Percentiles rank a stretch among this genome's conserved stretches.
These are phyloP conservation scores for Megalops cyprinoides DNA, from an alignment of 2,797 vertebrate species.

Conservation along the genomic window DNA sequence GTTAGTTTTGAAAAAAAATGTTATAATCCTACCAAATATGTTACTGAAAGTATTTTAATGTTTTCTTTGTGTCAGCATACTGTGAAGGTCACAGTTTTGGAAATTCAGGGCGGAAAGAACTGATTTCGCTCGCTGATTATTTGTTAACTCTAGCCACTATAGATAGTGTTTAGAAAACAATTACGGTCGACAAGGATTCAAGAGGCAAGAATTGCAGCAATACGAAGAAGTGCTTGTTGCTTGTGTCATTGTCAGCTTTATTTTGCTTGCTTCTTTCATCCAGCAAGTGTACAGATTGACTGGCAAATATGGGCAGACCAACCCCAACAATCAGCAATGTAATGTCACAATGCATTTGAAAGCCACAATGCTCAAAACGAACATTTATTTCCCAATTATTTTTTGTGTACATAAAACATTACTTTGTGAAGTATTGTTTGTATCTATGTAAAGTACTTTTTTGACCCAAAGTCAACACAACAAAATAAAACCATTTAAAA, in stretches of 20 bases:
- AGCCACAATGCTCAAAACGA: slow-evolving; percentile 16
- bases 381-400: slow-evolving; percentile 14
- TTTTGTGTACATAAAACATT: slow-evolving; percentile 48
- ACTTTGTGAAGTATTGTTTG: slow-evolving; percentile 39
- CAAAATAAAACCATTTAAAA: slow-evolving; percentile 57
- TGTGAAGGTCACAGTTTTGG: slow-evolving; percentile 26
- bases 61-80: slow-evolving; percentile 50
- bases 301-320: slow-evolving; percentile 40
- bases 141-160: slow-evolving; percentile 31
- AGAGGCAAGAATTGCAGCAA: not conserved
- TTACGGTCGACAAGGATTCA: not conserved
- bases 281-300: slow-evolving; percentile 37
- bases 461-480: slow-evolving; percentile 48
- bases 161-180: slow-evolving; percentile 8
- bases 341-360: slow-evolving; percentile 17
- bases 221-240: slow-evolving; percentile 1
- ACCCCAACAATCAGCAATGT: not conserved
- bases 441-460: slow-evolving; percentile 43
- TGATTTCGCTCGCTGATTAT: not conserved
- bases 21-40: slow-evolving; percentile 67
- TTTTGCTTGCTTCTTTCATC: slow-evolving; percentile 29
- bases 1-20: slow-evolving; percentile 68
- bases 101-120: slow-evolving; percentile 2
- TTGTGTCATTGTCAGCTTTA: not conserved
- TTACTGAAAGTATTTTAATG: slow-evolving; percentile 65